Evolutionary conservation across 2,888 invertebrate genomes (phyloP).

Genomic region (Drosophila sordidula): DNA sequence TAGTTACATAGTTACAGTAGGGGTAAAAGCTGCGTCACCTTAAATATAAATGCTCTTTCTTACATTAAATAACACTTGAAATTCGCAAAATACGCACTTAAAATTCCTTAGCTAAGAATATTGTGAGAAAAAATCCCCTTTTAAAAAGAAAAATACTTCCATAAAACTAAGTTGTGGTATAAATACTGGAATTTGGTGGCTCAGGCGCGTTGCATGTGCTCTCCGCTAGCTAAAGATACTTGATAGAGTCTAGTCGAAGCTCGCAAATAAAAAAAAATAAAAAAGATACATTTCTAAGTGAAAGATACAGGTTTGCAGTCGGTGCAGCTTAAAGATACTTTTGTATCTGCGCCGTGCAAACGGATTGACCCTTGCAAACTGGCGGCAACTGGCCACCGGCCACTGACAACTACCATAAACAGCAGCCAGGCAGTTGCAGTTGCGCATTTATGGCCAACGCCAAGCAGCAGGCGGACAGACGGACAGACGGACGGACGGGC

Average conservation of each 20-base stretch:
- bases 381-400: slow-evolving; percentile 38
- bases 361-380: slow-evolving; percentile 57
- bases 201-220: not conserved
- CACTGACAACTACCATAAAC: slow-evolving; percentile 68
- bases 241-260: slow-evolving; percentile 2
- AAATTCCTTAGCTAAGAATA: not conserved
- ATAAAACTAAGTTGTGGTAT: not conserved
- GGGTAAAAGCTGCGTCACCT: too few species aligned
- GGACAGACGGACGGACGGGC: not conserved
- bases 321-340: slow-evolving; percentile 14
- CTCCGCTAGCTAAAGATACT: slow-evolving; percentile 1
- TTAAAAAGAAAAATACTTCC: not conserved
- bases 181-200: not conserved
- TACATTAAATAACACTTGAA: too few species aligned
- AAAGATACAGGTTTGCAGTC: slow-evolving; percentile 52
- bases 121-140: not conserved
- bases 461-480: slow-evolving; percentile 3
- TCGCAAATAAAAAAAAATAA: not conserved
- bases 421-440: slow-evolving; percentile 47
- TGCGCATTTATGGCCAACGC: slow-evolving; percentile 55
- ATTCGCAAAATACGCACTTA: too few species aligned
- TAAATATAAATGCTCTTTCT: too few species aligned
- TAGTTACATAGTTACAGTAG: too few species aligned
- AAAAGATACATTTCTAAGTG: slow-evolving; percentile 36
- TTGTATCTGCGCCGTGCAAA: slow-evolving; percentile 45